Base-by-base conservation (phyloP, 2,113 vertebrate species). In the Gadus chalcogrammus region DNA sequence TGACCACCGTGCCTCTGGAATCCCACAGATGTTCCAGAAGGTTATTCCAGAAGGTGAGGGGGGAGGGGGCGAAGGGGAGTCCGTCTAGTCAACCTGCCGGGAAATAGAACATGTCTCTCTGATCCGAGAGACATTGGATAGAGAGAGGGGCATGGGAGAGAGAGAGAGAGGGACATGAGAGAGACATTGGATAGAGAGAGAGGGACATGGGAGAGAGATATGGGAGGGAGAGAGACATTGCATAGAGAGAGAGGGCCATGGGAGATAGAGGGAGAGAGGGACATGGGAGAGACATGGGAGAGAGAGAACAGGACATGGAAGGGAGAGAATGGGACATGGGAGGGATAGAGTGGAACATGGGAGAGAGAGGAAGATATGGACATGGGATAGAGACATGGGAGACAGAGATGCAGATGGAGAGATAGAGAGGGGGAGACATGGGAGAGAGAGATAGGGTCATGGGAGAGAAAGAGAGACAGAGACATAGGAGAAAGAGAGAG, bases 121-220 rank as follows among this genome's bases (percentile, higher is more conserved):
- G 55, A 58, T 48, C 55, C 55, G 55, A 58, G 42, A 48, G 42
- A 24, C 24, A 58, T 65, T 31, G 62, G 42, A 31, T 63, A 53
- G 69, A 9, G 38, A 48, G 53, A 16, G n/a, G 22, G 27, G 58
- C 3, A 38, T 35, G 3, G 24, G 24, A 24, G 24, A 24, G 64
- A 68, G 68, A 89, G n/a, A n/a, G 79, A 82, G 85, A 63, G 56
- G 61, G 65, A 20, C 24, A 24, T 24, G 72, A 20, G 59, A 62
- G 64, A 16, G 24, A 24, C 24, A 24, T 24, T 24, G 24, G 24
- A 65, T 72, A 75, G 65, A 65, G 75, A 75, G 75, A 75, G 72
- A 64, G 76, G 62, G 79, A 68, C 20, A 55, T n/a, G 22, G 20
- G 38, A 42, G 38, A 69, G 31, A 35, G 16, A 35, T 3, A 58